Conservation (phyloP, 2,113 vertebrate genomes). For the Sminthopsis crassicaudata region DNA sequence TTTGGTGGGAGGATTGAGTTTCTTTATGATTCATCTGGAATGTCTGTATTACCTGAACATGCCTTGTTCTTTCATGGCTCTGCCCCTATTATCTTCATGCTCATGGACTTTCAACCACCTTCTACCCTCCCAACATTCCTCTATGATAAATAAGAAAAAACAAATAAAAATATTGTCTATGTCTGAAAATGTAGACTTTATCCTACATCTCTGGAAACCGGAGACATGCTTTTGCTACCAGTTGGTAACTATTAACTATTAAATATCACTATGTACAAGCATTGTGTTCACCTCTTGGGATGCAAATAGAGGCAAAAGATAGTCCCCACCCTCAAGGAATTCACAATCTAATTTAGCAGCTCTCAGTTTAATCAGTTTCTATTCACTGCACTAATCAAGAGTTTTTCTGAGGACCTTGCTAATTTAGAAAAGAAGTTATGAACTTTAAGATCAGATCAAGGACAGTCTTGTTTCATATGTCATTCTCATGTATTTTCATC, state of each 20-base stretch:
- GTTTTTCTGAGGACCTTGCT: no score
- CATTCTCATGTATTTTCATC: background rate
- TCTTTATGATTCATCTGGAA: background rate
- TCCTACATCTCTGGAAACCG: background rate
- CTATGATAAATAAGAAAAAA: background rate
- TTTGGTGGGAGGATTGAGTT: background rate
- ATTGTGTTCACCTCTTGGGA: no score
- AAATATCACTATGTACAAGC: no score
- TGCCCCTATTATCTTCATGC: background rate
- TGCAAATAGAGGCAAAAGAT: no score
- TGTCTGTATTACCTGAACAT: background rate
- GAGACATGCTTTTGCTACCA: background rate
- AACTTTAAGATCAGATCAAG: background rate
- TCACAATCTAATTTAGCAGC: no score
- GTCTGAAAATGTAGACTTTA: no score
- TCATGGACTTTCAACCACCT: background rate
- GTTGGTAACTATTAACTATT: no score
- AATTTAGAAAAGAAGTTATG: no score
- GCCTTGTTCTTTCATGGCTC: background rate
- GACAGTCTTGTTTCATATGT: background rate
- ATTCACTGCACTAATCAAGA: no score
- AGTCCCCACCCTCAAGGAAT: no score
- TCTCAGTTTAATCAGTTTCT: no score
- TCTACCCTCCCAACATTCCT: background rate
- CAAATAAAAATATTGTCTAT: background rate